Evolutionary conservation across 2,113 vertebrate species (phyloP).

Genomic region (Callithrix jacchus): DNA sequence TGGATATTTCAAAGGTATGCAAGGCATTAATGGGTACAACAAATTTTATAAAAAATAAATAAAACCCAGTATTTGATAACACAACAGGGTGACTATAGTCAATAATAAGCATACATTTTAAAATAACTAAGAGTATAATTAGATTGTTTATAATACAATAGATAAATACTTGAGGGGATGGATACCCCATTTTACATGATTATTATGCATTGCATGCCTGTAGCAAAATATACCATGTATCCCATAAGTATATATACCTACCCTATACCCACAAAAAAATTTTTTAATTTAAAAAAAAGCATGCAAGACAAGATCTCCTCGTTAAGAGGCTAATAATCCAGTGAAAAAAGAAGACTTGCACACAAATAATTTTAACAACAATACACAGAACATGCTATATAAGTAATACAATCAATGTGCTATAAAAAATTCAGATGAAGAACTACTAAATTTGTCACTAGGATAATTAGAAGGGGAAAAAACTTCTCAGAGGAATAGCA

Average conservation of each 20-base stretch:
- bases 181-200: too few relatives aligned
- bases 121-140: too few relatives aligned
- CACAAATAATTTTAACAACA: slow-evolving; percentile 2
- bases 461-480: background rate
- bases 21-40: background rate
- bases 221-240: too few relatives aligned
- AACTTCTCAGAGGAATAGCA: background rate
- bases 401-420: background rate
- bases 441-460: background rate
- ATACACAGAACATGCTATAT: slow-evolving; percentile 2
- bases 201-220: too few relatives aligned
- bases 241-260: too few relatives aligned
- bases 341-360: background rate
- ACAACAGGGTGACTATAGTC: too few relatives aligned
- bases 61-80: too few relatives aligned
- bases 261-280: too few relatives aligned
- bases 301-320: background rate
- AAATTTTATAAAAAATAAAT: too few relatives aligned
- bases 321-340: background rate
- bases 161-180: too few relatives aligned
- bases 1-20: background rate
- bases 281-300: background rate
- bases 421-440: background rate
- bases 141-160: too few relatives aligned
- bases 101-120: too few relatives aligned